phyloP scores from a whole-genome alignment of 2,797 vertebrate genomes.

The Gobionotothen gibberifrons region DNA sequence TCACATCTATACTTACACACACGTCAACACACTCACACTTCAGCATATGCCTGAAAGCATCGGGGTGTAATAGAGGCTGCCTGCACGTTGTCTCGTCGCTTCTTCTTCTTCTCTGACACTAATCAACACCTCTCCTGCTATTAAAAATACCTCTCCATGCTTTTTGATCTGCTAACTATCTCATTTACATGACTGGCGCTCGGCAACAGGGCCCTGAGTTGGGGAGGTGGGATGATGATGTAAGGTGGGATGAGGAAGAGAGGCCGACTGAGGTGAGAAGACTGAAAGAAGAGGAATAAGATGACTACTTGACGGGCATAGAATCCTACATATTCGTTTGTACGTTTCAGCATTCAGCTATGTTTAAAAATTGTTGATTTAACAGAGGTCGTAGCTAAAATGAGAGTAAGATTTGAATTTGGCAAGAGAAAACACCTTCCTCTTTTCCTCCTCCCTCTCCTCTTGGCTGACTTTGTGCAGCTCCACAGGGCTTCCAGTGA shows the following conservation, averaged over 20 bases:
- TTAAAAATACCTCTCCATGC: constrained; percentile 75
- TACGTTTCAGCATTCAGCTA: constrained; percentile 3
- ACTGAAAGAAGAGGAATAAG: constrained; percentile 4
- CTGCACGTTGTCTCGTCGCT: constrained; percentile 59
- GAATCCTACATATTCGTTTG: background rate
- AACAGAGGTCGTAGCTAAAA: constrained; percentile 22
- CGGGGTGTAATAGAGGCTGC: constrained; percentile 59
- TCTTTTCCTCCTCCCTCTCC: constrained; percentile 52
- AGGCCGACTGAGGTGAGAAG: constrained; percentile 14
- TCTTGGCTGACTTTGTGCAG: constrained; percentile 76
- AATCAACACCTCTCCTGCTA: constrained; percentile 81
- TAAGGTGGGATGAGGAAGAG: constrained; percentile 20
- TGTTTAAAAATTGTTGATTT: background rate
- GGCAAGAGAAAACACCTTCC: background rate
- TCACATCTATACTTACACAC: constrained; percentile 17
- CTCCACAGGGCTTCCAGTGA: constrained; percentile 67
- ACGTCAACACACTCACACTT: constrained; percentile 19
- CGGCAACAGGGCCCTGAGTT: constrained; percentile 39
- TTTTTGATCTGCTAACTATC: constrained; percentile 80
- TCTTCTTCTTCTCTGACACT: constrained; percentile 69
- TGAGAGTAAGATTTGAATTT: constrained; percentile 11
- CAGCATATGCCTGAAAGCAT: constrained; percentile 53
- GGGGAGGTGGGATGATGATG: constrained; percentile 53
- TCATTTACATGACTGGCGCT: constrained; percentile 78
- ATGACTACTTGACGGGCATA: background rate